These are phyloP conservation scores for Macropus fuliginosus DNA, from an alignment of 2,797 vertebrate genomes.

Conservation along the genomic window DNA sequence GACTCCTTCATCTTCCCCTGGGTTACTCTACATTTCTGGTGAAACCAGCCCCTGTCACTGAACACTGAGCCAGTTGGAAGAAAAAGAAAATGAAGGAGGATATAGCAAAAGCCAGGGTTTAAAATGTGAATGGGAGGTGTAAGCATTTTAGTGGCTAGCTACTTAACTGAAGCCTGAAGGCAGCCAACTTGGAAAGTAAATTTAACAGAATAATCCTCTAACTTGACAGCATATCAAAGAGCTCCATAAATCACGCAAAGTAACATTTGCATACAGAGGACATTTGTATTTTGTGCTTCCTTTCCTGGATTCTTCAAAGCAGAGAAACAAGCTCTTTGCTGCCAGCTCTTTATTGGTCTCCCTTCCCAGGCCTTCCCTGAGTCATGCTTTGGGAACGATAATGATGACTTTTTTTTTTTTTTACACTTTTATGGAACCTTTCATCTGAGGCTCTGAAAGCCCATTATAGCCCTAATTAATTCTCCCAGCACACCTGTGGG, in stretches of 20 bases:
- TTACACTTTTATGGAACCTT: neutral
- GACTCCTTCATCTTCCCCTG: constrained; percentile 49
- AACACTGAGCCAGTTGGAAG: constrained; percentile 5
- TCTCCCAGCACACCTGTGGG: neutral
- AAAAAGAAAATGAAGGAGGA: constrained; percentile 57
- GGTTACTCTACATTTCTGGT: constrained; percentile 21
- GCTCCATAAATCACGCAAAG: neutral
- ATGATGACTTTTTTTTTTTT: neutral
- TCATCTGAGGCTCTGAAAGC: constrained; percentile 16
- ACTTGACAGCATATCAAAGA: constrained; percentile 16
- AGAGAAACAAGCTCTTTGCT: constrained; percentile 31
- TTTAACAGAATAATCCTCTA: constrained; percentile 2
- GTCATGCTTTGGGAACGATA: constrained; percentile 12
- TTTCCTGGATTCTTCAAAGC: constrained; percentile 13
- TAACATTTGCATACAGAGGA: constrained; percentile 4
- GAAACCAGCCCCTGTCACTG: constrained; percentile 23
- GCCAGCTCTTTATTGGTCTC: neutral
- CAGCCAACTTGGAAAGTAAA: constrained; percentile 34
- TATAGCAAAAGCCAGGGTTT: constrained; percentile 45
- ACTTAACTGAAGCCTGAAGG: constrained; percentile 6
- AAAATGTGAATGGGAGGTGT: neutral
- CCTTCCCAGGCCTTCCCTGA: constrained; percentile 18
- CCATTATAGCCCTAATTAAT: neutral
- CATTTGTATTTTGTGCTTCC: constrained; percentile 31
- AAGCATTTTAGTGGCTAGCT: constrained; percentile 26